Evolutionary conservation across 1,140 invertebrate species (phyloP).

Genomic region (Sitobion miscanthi): DNA sequence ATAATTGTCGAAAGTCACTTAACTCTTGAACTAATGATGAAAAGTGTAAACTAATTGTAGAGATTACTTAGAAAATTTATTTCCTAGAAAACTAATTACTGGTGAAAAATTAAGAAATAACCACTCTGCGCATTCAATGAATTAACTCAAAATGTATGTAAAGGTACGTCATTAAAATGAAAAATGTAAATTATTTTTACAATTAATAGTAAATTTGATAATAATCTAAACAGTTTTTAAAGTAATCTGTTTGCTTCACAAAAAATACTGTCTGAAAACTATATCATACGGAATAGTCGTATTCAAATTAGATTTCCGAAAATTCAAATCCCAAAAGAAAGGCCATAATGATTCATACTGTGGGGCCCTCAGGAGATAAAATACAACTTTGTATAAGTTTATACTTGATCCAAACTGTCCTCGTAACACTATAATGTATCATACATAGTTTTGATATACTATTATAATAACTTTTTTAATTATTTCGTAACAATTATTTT

Average conservation of each 20-base stretch:
- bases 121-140: neutral
- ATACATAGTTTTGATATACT: neutral
- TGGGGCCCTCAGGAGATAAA: neutral
- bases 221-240: neutral
- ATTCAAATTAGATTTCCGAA: neutral
- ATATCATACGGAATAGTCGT: neutral
- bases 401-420: neutral
- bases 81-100: neutral
- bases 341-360: neutral
- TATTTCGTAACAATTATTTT: neutral
- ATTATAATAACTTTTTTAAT: neutral
- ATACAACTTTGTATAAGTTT: neutral
- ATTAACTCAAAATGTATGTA: neutral
- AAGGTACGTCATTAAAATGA: neutral
- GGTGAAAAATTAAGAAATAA: neutral
- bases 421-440: neutral
- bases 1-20: neutral
- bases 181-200: neutral
- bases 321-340: neutral
- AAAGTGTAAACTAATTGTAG: neutral
- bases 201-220: neutral
- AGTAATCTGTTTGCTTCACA: neutral
- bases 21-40: neutral
- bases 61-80: neutral
- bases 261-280: neutral